Evolutionary conservation across 2,113 vertebrate species (phyloP).

Genomic region (Pseudorasbora parva): DNA sequence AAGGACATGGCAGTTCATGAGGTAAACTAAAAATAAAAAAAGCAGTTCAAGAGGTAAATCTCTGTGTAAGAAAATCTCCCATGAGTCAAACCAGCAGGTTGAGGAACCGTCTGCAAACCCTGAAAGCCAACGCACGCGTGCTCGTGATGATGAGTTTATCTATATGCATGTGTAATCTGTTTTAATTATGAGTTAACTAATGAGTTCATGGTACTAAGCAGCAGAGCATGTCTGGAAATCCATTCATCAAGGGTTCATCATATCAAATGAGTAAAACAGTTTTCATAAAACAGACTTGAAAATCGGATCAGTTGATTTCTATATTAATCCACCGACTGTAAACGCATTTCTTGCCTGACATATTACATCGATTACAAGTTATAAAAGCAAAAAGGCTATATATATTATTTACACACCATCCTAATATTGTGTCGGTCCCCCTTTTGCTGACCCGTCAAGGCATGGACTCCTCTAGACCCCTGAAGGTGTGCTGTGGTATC

Average conservation of each 20-base stretch:
- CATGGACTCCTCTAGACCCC: no score
- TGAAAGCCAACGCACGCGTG: neutral
- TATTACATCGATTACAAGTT: neutral
- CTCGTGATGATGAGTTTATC: conserved; percentile 46
- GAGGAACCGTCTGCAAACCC: neutral
- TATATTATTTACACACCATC: neutral
- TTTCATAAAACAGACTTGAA: neutral
- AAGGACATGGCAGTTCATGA: neutral
- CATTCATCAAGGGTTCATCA: conserved; percentile 8
- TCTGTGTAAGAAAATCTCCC: neutral
- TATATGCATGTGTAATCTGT: conserved; percentile 10
- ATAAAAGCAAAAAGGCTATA: neutral
- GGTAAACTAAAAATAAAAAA: neutral
- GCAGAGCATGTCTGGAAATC: conserved; percentile 25
- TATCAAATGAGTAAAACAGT: conserved; percentile 11
- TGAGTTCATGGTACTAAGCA: conserved; percentile 24
- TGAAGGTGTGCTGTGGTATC: no score
- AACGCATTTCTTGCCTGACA: neutral
- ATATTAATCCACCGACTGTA: neutral
- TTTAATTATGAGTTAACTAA: conserved; percentile 28
- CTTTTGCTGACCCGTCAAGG: no score
- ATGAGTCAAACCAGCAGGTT: conserved; percentile 29
- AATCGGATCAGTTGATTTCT: neutral
- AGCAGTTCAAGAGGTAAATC: neutral
- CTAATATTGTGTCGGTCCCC: no score